A percentile compares a stretch with the other conserved stretches of the same genome.
Evolutionary conservation across 2,888 invertebrate genomes (phyloP).

Genomic region (Scaptomyza caliginosa): DNA sequence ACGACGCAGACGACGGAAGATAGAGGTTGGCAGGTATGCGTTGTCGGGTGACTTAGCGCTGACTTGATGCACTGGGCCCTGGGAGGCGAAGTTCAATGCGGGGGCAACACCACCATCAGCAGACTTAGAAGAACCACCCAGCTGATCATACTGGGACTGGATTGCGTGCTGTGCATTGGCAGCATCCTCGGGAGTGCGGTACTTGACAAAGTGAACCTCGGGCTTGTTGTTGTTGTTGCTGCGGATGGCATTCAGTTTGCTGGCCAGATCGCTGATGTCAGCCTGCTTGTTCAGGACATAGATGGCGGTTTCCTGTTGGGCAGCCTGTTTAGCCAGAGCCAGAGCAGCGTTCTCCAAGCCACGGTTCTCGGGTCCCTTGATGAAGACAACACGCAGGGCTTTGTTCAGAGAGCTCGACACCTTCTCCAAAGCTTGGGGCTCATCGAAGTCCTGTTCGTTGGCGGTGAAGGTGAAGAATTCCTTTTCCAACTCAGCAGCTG

Average conservation of each 20-base stretch:
- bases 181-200: slow-evolving; percentile 80
- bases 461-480: slow-evolving; percentile 75
- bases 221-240: slow-evolving; percentile 69
- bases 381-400: slow-evolving; percentile 77
- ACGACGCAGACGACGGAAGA: slow-evolving; percentile 72
- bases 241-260: slow-evolving; percentile 62
- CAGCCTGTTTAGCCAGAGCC: slow-evolving; percentile 71
- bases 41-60: slow-evolving; percentile 52
- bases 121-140: slow-evolving; percentile 67
- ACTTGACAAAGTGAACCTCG: slow-evolving; percentile 82
- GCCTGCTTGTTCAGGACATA: slow-evolving; percentile 81
- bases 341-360: slow-evolving; percentile 74
- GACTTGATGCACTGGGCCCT: slow-evolving; percentile 52
- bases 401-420: slow-evolving; percentile 60
- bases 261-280: slow-evolving; percentile 69
- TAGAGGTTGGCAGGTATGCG: slow-evolving; percentile 70
- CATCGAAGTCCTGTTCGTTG: slow-evolving; percentile 75
- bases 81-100: slow-evolving; percentile 77
- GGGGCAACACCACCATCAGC: slow-evolving; percentile 75
- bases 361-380: slow-evolving; percentile 78
- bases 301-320: slow-evolving; percentile 80
- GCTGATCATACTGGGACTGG: slow-evolving; percentile 73
- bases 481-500: slow-evolving; percentile 65
- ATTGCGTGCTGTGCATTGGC: slow-evolving; percentile 76
- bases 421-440: slow-evolving; percentile 52